A percentile compares a stretch with the other conserved stretches of the same genome.
Evolutionary conservation across 2,888 invertebrate genomes (phyloP).

Genomic region (Cephonodes hylas): DNA sequence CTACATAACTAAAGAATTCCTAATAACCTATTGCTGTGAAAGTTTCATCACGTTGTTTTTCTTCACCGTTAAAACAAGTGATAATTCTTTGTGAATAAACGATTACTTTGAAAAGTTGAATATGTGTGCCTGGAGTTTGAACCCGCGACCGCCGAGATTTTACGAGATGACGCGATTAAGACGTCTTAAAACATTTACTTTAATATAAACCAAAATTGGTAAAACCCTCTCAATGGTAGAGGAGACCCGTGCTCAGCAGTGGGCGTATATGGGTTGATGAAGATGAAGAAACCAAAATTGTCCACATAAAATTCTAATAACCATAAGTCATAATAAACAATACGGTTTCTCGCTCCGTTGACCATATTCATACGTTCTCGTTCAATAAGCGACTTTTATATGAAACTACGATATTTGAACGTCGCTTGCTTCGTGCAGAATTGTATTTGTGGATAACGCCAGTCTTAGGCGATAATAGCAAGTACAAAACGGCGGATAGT

Average conservation of each 20-base stretch:
- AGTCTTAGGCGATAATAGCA: not conserved
- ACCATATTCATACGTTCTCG: slow-evolving; percentile 6
- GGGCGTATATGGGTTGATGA: too few relatives aligned
- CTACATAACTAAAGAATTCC: too few relatives aligned
- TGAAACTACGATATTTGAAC: not conserved
- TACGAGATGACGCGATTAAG: too few relatives aligned
- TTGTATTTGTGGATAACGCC: not conserved
- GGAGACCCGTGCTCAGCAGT: too few relatives aligned
- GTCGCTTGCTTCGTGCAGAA: not conserved
- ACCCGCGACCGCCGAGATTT: too few relatives aligned
- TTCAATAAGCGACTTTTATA: slow-evolving; percentile 1
- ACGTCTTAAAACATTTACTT: not conserved
- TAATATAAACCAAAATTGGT: not conserved
- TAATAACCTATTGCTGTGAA: too few relatives aligned
- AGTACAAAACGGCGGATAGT: not conserved
- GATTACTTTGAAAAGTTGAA: too few relatives aligned
- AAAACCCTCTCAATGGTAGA: too few relatives aligned
- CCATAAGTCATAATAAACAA: not conserved
- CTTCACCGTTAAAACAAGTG: too few relatives aligned
- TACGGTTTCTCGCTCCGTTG: not conserved
- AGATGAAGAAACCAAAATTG: not conserved
- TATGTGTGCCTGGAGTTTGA: too few relatives aligned
- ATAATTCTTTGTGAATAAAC: too few relatives aligned
- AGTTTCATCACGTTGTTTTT: too few relatives aligned
- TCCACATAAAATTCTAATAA: not conserved